phyloP scores from a whole-genome alignment of 1,140 invertebrate species.

The Glomeris maerens region DNA sequence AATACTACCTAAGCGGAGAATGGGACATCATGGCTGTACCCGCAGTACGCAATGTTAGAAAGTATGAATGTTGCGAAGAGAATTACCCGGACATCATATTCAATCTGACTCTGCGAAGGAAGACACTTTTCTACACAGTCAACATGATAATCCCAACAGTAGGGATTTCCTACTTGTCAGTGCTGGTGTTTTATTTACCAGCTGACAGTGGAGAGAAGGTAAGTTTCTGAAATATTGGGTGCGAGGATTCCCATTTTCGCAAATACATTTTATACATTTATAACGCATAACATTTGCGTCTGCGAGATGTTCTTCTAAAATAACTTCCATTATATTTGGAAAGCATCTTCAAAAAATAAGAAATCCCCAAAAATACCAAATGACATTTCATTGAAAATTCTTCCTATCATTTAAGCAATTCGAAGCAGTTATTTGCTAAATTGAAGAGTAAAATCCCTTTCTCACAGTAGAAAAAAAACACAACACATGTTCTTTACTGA shows the following conservation, averaged over 20 bases:
- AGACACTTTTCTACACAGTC: conserved; percentile 94
- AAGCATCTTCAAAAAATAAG: too few species aligned
- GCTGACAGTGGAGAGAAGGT: conserved; percentile 94
- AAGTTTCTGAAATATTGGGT: conserved; percentile 15
- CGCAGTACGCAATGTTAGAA: conserved; percentile 70
- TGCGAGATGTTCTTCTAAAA: too few species aligned
- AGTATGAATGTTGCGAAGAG: conserved; percentile 70
- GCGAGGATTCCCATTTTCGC: neutral
- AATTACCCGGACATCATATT: conserved; percentile 74
- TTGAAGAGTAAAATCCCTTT: too few species aligned
- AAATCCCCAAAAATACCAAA: too few species aligned
- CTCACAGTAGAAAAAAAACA: too few species aligned
- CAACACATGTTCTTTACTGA: too few species aligned
- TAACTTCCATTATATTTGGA: too few species aligned
- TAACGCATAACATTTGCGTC: too few species aligned
- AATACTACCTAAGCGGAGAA: conserved; percentile 92
- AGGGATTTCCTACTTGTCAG: conserved; percentile 90
- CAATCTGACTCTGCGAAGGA: conserved; percentile 87
- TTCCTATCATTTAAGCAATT: too few species aligned
- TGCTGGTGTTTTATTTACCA: conserved; percentile 95
- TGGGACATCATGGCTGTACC: conserved; percentile 81
- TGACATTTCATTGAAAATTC: too few species aligned
- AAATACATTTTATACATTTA: too few species aligned
- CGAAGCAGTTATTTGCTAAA: too few species aligned
- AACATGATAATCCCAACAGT: conserved; percentile 93